Conservation (phyloP, 2,113 vertebrate genomes). For the Salvelinus sp. region DNA sequence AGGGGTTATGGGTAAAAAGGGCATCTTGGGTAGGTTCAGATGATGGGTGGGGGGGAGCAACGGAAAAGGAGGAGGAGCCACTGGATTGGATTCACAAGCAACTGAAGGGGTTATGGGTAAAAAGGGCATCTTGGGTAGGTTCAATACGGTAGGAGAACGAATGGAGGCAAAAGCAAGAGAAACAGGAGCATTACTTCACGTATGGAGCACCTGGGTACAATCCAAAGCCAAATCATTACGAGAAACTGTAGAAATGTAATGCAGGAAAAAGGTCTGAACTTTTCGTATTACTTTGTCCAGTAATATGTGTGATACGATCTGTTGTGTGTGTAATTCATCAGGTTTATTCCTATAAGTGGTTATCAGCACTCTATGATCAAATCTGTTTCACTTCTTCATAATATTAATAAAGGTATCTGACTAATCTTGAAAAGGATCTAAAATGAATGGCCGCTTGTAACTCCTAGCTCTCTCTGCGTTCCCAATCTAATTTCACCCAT, state of each 20-base stretch:
- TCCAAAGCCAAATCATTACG: not conserved
- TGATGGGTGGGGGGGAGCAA: not conserved
- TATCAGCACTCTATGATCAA: not conserved
- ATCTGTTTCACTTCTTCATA: not conserved
- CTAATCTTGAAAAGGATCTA: not conserved
- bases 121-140: conserved; percentile 52
- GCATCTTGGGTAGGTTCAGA: conserved; percentile 50
- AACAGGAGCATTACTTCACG: conserved; percentile 9
- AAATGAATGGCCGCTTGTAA: not conserved
- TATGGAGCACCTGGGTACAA: not conserved
- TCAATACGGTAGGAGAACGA: conserved; percentile 32
- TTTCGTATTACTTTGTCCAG: not conserved
- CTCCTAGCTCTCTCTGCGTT: not conserved
- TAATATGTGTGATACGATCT: not conserved
- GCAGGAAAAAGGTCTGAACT: not conserved
- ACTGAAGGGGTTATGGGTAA: conserved; percentile 56
- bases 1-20: conserved; percentile 55
- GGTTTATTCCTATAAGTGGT: not conserved
- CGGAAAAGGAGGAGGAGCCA: conserved; percentile 29
- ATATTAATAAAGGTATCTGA: not conserved
- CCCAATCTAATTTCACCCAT: conserved; percentile 11
- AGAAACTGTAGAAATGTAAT: not conserved
- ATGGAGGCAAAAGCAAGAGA: conserved; percentile 19
- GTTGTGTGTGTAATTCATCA: conserved; percentile 4
- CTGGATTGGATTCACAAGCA: conserved; percentile 63